Conservation (phyloP, 2,888 invertebrate species). For the Trachelus stipa region DNA sequence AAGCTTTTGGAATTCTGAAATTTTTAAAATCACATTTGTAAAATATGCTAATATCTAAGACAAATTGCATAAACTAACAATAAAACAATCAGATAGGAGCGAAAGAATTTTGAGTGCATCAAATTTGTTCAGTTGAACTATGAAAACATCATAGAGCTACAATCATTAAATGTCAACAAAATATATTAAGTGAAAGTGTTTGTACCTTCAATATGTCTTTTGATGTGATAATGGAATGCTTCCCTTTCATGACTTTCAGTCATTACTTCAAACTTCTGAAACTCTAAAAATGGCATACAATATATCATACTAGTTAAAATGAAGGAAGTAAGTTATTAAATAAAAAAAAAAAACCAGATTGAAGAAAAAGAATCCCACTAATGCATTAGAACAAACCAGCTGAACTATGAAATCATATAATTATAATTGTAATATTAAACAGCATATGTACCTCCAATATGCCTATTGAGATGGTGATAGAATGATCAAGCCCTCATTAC, state of each 20-base stretch:
- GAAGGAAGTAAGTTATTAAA: too few relatives aligned
- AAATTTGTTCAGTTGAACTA: slow-evolving; percentile 62
- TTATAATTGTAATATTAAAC: too few relatives aligned
- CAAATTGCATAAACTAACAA: neutral
- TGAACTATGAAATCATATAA: too few relatives aligned
- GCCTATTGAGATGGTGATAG: too few relatives aligned
- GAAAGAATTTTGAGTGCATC: slow-evolving; percentile 60
- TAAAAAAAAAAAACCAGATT: too few relatives aligned
- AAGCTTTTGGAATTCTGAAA: neutral
- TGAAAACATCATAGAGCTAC: slow-evolving; percentile 51
- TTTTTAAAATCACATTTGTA: neutral
- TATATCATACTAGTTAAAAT: neutral
- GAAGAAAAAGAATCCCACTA: too few relatives aligned
- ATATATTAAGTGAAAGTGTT: neutral
- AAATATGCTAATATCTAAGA: neutral
- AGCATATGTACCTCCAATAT: too few relatives aligned
- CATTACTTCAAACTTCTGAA: neutral
- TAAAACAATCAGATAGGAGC: slow-evolving; percentile 69
- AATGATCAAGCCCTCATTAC: too few relatives aligned
- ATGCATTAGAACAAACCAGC: too few relatives aligned
- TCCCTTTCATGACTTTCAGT: too few relatives aligned
- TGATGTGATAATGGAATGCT: neutral
- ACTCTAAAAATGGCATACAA: neutral
- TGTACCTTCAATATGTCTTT: neutral
- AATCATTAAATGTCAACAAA: slow-evolving; percentile 1